Conservation (phyloP, 2,113 vertebrate species). For the Nerophis ophidion region DNA sequence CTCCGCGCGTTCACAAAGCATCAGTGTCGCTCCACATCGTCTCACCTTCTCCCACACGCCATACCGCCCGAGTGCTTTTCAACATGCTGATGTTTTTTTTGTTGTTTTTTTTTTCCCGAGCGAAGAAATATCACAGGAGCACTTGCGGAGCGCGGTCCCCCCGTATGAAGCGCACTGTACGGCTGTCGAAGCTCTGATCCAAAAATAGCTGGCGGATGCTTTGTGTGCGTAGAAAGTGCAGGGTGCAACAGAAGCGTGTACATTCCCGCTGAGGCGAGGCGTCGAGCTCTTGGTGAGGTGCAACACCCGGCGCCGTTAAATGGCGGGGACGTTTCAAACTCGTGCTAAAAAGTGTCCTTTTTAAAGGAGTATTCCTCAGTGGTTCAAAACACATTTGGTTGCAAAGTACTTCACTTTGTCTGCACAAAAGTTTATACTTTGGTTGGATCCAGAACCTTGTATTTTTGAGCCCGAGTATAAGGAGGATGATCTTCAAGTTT, state of each 20-base stretch:
- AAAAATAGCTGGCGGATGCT: not conserved
- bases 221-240: slow-evolving; percentile 7
- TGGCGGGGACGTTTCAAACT: not conserved
- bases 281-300: not conserved
- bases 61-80: slow-evolving; percentile 2
- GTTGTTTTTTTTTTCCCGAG: no score
- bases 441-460: no score
- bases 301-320: not conserved
- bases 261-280: not conserved
- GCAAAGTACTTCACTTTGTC: no score
- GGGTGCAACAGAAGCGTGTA: not conserved
- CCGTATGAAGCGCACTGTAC: not conserved
- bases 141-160: not conserved
- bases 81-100: slow-evolving; percentile 10
- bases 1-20: not conserved
- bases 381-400: no score
- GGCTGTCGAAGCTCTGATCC: slow-evolving; percentile 3
- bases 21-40: slow-evolving; percentile 8
- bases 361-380: no score
- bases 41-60: slow-evolving; percentile 19
- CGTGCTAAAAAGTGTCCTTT: not conserved
- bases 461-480: no score
- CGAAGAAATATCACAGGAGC: slow-evolving; percentile 1
- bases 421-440: no score
- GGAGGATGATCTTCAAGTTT: no score